Base-by-base conservation (phyloP, 92 coral and sea anemone genomes). In the Epizoanthus ramosus region DNA sequence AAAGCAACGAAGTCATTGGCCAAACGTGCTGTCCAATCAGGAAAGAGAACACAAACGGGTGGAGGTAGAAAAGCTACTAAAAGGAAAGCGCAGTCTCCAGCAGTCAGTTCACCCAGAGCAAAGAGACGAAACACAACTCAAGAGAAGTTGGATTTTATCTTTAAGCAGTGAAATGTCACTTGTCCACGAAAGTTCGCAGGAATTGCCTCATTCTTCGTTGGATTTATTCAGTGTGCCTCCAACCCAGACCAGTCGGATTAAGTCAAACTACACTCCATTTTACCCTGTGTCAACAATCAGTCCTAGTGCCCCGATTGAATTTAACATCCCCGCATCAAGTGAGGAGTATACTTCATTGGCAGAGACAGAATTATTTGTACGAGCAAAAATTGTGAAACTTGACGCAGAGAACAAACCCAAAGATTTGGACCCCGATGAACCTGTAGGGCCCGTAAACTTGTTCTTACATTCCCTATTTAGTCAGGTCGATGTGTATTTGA, bases 41-140 rank as follows among this genome's bases (percentile, higher is more conserved):
- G 31, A 31, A 18, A 12, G 9, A 63, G 2, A 63, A 12, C 5
- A 63, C 69, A 64, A 64, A 64, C 69, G 28, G 69, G 35, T 64
- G 72, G 72, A 31, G 72, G 72, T 16, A 25, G 18, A 31, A 67
- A 79, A 24, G 80, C 37, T 72, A 82, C 59, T 89, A 89, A 89
- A 88, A 80, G 89, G 53, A 57, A 64, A 17, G 68, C 31, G 19
- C 57, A 2, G 15, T 18, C 65, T 3, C 65, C 69, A 85, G 17
- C 69, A 12, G 60, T 54, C 89, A 91, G 60, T 80, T 77, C 83
- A 19, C 16, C 86, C 22, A 71, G 41, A 72, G 73, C 85, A 50
- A 88, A 83, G 83, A 91, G 83, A 73, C 83, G 35, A 81, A 88
- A 80, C 82, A 83, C 90, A 88, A 33, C 91, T 91, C 68, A 81